Percentiles rank a stretch among this genome's conserved stretches.
Evolutionary conservation across 2,888 invertebrate genomes (phyloP).

Genomic region (Megalurothrips usitatus): DNA sequence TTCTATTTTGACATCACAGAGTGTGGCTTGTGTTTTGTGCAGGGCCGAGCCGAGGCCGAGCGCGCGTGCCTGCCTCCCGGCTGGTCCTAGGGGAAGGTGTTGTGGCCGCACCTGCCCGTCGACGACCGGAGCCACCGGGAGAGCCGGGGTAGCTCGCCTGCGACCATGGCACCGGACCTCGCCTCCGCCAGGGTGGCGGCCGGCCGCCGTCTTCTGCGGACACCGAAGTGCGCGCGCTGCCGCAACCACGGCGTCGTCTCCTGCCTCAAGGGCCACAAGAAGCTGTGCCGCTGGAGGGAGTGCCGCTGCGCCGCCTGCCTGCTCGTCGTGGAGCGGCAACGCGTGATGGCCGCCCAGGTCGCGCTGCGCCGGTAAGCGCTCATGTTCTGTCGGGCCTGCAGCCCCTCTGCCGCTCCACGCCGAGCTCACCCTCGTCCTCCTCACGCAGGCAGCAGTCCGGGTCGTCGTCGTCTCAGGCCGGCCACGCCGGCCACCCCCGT

Average conservation of each 20-base stretch:
- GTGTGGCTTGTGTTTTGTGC: neutral
- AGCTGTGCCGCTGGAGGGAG: slow-evolving; percentile 96
- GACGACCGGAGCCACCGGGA: neutral
- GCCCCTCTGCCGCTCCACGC: too few species aligned
- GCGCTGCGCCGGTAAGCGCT: slow-evolving; percentile 33
- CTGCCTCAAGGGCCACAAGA: slow-evolving; percentile 85
- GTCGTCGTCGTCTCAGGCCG: neutral
- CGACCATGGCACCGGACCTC: neutral
- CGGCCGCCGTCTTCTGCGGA: slow-evolving; percentile 84
- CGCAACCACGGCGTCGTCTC: slow-evolving; percentile 96
- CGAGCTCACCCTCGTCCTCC: too few species aligned
- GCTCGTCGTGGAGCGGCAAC: slow-evolving; percentile 89
- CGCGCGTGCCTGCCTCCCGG: neutral
- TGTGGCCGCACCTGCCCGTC: neutral
- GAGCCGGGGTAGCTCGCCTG: neutral
- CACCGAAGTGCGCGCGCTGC: slow-evolving; percentile 94
- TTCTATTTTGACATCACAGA: slow-evolving; percentile 21
- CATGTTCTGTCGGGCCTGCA: too few species aligned
- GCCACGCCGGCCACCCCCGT: neutral
- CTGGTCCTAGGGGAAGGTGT: neutral
- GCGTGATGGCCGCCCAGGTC: slow-evolving; percentile 96
- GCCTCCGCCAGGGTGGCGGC: slow-evolving; percentile 46
- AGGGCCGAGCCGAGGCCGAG: neutral
- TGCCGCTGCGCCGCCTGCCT: slow-evolving; percentile 97
- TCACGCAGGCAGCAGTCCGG: slow-evolving; percentile 1